Conservation (phyloP, 2,888 invertebrate species). For the Leptarthrus brevirostris region DNA sequence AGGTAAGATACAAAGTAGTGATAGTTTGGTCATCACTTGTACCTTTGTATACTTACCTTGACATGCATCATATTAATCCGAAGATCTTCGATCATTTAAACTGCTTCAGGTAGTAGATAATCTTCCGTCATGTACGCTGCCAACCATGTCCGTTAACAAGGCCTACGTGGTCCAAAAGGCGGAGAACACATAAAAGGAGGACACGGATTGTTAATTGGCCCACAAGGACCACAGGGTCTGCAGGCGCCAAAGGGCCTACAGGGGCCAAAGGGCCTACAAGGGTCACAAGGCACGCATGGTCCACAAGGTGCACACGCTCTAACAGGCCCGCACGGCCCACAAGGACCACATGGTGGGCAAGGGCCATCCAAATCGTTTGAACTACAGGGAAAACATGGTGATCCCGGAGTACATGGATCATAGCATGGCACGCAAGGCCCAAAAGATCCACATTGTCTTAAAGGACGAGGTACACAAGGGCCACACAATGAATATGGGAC, state of each 20-base stretch:
- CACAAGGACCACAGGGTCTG: constrained; percentile 59
- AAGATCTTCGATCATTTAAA: too few relatives aligned
- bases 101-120: too few relatives aligned
- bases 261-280: constrained; percentile 57
- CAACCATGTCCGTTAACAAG: too few relatives aligned
- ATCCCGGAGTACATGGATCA: constrained; percentile 37
- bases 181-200: neutral
- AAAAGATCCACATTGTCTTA: constrained; percentile 49
- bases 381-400: constrained; percentile 57
- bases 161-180: neutral
- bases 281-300: neutral
- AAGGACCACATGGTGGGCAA: constrained; percentile 1
- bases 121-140: too few relatives aligned
- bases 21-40: neutral
- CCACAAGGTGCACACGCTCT: constrained; percentile 8
- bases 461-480: constrained; percentile 51
- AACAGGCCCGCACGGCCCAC: constrained; percentile 39
- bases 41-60: constrained; percentile 3
- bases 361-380: neutral
- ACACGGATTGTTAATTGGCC: neutral
- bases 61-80: neutral
- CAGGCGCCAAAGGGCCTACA: constrained; percentile 56
- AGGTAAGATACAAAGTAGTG: constrained; percentile 1
- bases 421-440: constrained; percentile 35
- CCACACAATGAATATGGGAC: constrained; percentile 8